Base-by-base conservation (phyloP, 2,888 invertebrate genomes). In the Crepidodera aurea region DNA sequence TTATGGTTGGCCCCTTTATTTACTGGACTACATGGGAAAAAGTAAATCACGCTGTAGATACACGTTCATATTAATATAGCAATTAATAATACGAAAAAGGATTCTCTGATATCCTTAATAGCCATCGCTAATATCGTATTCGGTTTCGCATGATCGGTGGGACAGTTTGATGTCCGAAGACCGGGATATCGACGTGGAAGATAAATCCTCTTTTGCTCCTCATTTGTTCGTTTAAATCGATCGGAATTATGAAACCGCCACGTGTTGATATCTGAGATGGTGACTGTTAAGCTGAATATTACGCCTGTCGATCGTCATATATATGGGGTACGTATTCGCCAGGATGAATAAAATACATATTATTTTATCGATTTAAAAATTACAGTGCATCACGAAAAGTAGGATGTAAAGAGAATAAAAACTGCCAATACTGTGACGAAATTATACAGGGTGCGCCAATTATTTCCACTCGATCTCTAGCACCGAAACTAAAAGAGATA, bases 201-300 rank as follows among this genome's bases (percentile, higher is more conserved):
- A 16, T 22, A 13, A 25, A 44, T 13, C 27, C 25, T 53, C 40
- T 34, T 8, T 39, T 12, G 53, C 27, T 27, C 40, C 22, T 37
- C 39, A 40, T 53, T 40, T 40, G 53, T 53, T 53, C 29, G 16
- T 27, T 27, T n/a, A 40, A 53, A 53, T 53, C 40, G 53, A 53
- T 27, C 46, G 12, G 34, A 44, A 65, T 58, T 48, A 65, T 62
- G 62, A 62, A 32, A 58, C 53, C 27, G 16, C 5, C 54, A 34
- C 34, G 46, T 59, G 27, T 8, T 27, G 58, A 51, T 60, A 62
- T 54, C 40, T 34, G 65, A 62, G 57, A 72, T 72, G 72, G 71
- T 71, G 27, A 72, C 70, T 39, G 70, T 72, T 22, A 71, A 68
- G 53, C 54, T 72, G 48, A 69, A 66, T 56, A 70, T 73, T 42